Base-by-base conservation (phyloP, 2,113 vertebrate genomes). In the Ovibos moschatus region DNA sequence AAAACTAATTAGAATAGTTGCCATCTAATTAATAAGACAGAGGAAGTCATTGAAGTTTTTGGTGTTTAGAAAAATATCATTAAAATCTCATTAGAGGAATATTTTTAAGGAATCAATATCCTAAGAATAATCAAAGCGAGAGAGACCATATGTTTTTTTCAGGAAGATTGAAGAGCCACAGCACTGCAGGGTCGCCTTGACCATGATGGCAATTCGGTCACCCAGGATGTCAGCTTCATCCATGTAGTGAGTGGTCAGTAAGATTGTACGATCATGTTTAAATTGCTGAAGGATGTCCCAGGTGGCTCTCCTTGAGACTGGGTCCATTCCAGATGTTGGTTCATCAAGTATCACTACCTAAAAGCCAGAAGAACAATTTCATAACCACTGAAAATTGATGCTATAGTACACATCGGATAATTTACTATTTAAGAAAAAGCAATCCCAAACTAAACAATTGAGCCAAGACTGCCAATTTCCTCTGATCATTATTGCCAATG, bases 301-400 rank as follows among this genome's bases (percentile, higher is more conserved):
- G 47, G 92, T 94, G 55, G 13, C 28, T 40, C 96, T 96, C 82
- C 92, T 94, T 36, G 97, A 97, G 79, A 92, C 19, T 36, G 86
- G 92, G 51, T 97, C 97, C 97, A 97, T 82, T n/a, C 94, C 53
- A 53, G 71, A 51, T 67, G 96, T 85, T 53, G 97, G 97, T 6
- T 98, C 95, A 85, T 98, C 97, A 81, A 98, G 96, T 88, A 98
- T 93, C 43, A 97, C 40, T 36, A 98, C 94, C 97, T 98, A 91
- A 64, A 96, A 55, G 14, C 36, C 57, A 81, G 40, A 87, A 94
- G 53, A 90, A 83, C 43, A 95, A 76, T 74, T 84, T 21, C 3
- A 71, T 71, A 47, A 83, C 40, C 47, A 87, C 4, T 87, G 78
- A 76, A 64, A 86, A 71, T 30, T 13, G 27, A 83, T 79, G 28